Conservation (phyloP, 2,113 vertebrate species). For the Malurus elegans region DNA sequence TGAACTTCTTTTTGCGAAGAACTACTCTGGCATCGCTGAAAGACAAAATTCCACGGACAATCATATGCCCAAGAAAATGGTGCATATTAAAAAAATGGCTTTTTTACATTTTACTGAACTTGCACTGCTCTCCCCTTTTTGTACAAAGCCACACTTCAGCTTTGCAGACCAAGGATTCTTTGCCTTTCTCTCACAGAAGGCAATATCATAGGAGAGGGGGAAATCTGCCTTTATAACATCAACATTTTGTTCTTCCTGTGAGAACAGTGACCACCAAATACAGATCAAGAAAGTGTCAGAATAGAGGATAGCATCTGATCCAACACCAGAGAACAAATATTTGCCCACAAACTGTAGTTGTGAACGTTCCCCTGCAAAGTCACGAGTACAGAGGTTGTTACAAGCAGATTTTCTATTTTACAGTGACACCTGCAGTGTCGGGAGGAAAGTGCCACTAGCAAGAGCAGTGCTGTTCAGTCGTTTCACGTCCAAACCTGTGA, state of each 20-base stretch:
- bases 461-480: not conserved
- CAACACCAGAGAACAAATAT: not conserved
- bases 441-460: not conserved
- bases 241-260: not conserved
- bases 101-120: not conserved
- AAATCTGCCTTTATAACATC: not conserved
- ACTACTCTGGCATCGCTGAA: not conserved
- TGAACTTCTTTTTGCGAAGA: not conserved
- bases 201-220: not conserved
- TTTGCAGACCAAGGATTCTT: not conserved
- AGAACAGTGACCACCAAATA: not conserved
- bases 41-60: not conserved
- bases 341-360: not conserved
- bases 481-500: fast-evolving
- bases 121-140: fast-evolving
- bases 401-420: slow-evolving; percentile 38
- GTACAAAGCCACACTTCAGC: not conserved
- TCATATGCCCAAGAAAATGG: not conserved
- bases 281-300: not conserved
- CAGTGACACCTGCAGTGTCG: slow-evolving; percentile 55
- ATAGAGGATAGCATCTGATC: not conserved
- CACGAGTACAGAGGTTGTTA: not conserved
- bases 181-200: not conserved
- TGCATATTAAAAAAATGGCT: not conserved
- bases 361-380: not conserved